Evolutionary conservation across 2,888 invertebrate species (phyloP), one percentile per base, ranked within the genome.

Genomic region (Xestia rhomboidea): DNA sequence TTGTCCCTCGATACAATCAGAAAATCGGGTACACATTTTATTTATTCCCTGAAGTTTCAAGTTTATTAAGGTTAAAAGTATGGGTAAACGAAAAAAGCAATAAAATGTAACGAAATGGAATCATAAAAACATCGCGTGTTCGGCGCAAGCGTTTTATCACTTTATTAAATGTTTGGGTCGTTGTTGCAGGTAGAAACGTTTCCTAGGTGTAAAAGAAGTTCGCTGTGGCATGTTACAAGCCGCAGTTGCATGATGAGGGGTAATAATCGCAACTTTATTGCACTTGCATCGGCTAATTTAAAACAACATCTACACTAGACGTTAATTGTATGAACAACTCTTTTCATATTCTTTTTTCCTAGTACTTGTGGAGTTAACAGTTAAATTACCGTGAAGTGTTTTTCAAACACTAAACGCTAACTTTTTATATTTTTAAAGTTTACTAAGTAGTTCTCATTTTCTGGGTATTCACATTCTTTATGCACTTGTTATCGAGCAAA

Each of bases 41-140:
- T 83, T 82, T 86, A 91, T 89, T 90, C 89, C 90, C 88, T 74
- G 72, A 91, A 90, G 90, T 89, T 89, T 87, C 84, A 82, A 90
- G 86, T 90, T 91, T 90, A 91, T 91, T 90, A 89, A 89, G 89
- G 89, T 91, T 92, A 90, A 91, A 90, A 91, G 89, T 91, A 90
- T 87, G 86, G 87, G 89, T 89, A 84, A 89, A 91, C 79, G 86
- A 89, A 89, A 88, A 89, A 84, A 85, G 72, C 88, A 90, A 88
- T 89, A 92, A 91, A 91, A 90, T 85, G 89, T 90, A 91, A 91
- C 90, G 90, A 89, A 93, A 93, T 90, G 88, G 90, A 92, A 91
- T 92, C 91, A 91, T 93, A 93, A 94, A 94, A 92, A 91, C 91
- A 93, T 95, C 93, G 95, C 94, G 94, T 95, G 94, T 91, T 91